phyloP scores from a whole-genome alignment of 2,888 invertebrate genomes.

The Nasonia oneida region DNA sequence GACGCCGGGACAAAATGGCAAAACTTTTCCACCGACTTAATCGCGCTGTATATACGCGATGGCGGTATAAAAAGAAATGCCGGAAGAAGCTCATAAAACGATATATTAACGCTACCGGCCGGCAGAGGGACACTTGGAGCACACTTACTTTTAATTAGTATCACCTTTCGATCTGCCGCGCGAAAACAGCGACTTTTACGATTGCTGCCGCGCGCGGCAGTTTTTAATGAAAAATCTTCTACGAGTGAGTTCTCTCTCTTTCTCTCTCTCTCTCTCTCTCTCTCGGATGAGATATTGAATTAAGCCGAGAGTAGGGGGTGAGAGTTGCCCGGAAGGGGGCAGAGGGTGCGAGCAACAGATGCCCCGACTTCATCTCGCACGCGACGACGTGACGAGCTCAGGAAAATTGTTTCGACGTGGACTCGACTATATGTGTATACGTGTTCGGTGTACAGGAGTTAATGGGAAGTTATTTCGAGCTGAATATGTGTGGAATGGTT shows the following conservation, averaged over 20 bases:
- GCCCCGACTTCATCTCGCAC: neutral
- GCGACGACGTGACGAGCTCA: neutral
- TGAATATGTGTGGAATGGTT: neutral
- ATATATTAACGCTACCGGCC: neutral
- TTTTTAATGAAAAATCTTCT: slow-evolving; percentile 4
- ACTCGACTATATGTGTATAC: neutral
- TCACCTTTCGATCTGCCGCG: neutral
- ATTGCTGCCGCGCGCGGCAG: neutral
- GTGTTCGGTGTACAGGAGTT: neutral
- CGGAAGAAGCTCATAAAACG: neutral
- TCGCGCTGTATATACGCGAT: neutral
- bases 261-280: too few species aligned
- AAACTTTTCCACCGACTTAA: neutral
- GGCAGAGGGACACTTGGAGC: neutral
- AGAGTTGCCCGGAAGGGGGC: neutral
- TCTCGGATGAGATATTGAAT: neutral
- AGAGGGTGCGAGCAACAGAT: neutral
- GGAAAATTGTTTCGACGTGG: neutral
- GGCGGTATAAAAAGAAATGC: neutral
- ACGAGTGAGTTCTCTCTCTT: too few species aligned
- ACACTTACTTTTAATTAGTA: neutral
- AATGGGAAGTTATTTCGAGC: neutral
- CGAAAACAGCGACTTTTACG: neutral
- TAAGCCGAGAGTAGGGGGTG: neutral
- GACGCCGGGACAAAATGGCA: too few species aligned